phyloP scores from a whole-genome alignment of 2,888 invertebrate genomes.

The Drosophila infuscata region DNA sequence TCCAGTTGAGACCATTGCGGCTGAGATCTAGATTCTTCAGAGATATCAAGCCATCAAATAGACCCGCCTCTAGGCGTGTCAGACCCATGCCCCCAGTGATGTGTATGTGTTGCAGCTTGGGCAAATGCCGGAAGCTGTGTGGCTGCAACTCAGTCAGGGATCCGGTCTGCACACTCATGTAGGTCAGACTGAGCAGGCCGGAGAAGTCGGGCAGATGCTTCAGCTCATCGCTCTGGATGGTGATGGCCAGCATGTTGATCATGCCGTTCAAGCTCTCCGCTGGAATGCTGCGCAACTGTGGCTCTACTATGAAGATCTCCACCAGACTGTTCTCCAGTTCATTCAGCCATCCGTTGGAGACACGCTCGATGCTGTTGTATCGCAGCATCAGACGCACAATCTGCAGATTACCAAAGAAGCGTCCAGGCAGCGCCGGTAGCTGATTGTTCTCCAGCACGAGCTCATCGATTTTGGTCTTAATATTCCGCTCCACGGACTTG shows the following conservation, averaged over 20 bases:
- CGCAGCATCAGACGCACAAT: conserved; percentile 92
- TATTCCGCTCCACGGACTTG: conserved; percentile 88
- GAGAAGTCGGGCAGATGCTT: conserved; percentile 91
- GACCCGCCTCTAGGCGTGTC: conserved; percentile 89
- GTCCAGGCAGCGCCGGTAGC: conserved; percentile 93
- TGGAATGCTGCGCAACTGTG: conserved; percentile 91
- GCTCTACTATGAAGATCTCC: conserved; percentile 94
- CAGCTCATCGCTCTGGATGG: conserved; percentile 91
- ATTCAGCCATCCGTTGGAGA: conserved; percentile 92
- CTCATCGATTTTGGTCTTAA: conserved; percentile 92
- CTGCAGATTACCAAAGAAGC: conserved; percentile 91
- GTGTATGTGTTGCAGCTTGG: conserved; percentile 90
- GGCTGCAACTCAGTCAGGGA: conserved; percentile 89
- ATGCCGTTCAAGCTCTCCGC: conserved; percentile 91
- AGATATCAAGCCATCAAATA: conserved; percentile 89
- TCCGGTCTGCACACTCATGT: conserved; percentile 90
- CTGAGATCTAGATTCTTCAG: conserved; percentile 91
- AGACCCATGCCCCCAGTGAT: conserved; percentile 90
- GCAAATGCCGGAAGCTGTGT: conserved; percentile 89
- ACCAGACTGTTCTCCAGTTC: conserved; percentile 91
- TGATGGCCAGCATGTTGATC: conserved; percentile 92
- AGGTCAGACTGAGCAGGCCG: conserved; percentile 89
- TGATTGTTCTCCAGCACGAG: conserved; percentile 95
- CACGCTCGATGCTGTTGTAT: conserved; percentile 92
- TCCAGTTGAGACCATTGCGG: conserved; percentile 90